Base-by-base conservation (phyloP, 2,113 vertebrate genomes). In the Vulpes vulpes region DNA sequence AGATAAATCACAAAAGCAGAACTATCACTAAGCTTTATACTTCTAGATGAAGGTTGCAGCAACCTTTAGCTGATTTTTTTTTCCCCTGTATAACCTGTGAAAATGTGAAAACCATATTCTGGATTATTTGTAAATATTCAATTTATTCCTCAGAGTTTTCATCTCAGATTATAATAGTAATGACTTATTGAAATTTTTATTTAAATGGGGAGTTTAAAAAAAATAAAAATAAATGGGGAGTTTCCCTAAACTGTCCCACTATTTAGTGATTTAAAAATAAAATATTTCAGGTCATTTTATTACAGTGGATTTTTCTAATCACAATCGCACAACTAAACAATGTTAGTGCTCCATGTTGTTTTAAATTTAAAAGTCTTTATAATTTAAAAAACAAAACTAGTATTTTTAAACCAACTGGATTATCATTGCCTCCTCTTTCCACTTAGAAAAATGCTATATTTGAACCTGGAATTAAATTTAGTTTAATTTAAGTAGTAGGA, bases 401-500 rank as follows among this genome's bases (percentile, higher is more conserved):
- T 35, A 65, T 43, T 92, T 94, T 82, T 23, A 76, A 95, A 85
- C 1, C 19, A 81, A 88, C 5, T 73, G 0, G 2, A 43, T n/a
- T 76, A 55, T 43, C 6, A 89, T 15, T 43, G 8, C n/a, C 12
- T 27, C 22, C 10, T 64, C 27, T 89, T 80, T 87, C 15, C 80
- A 23, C 38, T n/a, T 64, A 73, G 30, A 25, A 95, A 95, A 95
- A 90, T 60, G 16, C 8, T 19, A 74, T n/a, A 49, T 64, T 92
- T 85, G 96, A 92, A 91, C 11, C 3, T 94, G 6, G 25, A 92
- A 92, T 43, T 43, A 43, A 43, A 43, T 43, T 43, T 43, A 43
- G 43, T 43, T 43, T 43, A 43, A 43, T 43, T 43, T 43, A 43
- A 43, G 43, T 43, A 43, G 43, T 43, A 99, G 98, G 99, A 98